These are phyloP conservation scores for Lasioglossum marginatum DNA, from an alignment of 2,888 invertebrate species.

Conservation along the genomic window DNA sequence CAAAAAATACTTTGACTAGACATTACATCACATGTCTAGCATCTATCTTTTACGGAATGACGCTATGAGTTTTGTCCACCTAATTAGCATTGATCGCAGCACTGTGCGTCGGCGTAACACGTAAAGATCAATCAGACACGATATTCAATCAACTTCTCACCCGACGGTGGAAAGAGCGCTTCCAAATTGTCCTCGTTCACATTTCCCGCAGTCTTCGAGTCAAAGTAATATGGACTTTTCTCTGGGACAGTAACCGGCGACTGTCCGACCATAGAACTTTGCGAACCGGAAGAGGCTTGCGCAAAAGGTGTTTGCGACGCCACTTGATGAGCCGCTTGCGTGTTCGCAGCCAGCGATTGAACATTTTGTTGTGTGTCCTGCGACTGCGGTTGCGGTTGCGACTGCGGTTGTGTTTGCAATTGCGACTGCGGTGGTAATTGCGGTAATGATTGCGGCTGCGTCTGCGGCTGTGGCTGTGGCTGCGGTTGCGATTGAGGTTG, in stretches of 20 bases:
- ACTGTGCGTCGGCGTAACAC: not conserved
- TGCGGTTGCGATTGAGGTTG: not conserved
- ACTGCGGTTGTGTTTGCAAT: not conserved
- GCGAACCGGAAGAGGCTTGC: slow-evolving; percentile 77
- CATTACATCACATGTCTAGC: too few species aligned
- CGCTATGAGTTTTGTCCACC: too few species aligned
- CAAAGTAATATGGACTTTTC: slow-evolving; percentile 79
- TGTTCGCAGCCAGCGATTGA: slow-evolving; percentile 64
- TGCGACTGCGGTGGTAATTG: not conserved
- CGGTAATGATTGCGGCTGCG: not conserved
- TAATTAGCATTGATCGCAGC: too few species aligned
- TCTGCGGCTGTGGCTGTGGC: not conserved
- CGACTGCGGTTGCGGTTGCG: not conserved
- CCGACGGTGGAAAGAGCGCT: slow-evolving; percentile 88
- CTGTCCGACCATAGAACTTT: slow-evolving; percentile 80
- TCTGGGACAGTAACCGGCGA: slow-evolving; percentile 82
- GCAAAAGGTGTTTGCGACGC: slow-evolving; percentile 69
- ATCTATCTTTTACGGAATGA: too few species aligned
- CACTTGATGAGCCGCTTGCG: slow-evolving; percentile 68
- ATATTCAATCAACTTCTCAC: slow-evolving; percentile 70
- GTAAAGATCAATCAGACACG: not conserved
- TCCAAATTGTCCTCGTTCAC: slow-evolving; percentile 85
- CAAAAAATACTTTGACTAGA: too few species aligned
- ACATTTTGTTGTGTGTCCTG: slow-evolving; percentile 66
- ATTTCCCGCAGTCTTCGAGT: slow-evolving; percentile 70